Evolutionary conservation across 2,797 vertebrate species (phyloP).

Genomic region (Chiroxiphia lanceolata): DNA sequence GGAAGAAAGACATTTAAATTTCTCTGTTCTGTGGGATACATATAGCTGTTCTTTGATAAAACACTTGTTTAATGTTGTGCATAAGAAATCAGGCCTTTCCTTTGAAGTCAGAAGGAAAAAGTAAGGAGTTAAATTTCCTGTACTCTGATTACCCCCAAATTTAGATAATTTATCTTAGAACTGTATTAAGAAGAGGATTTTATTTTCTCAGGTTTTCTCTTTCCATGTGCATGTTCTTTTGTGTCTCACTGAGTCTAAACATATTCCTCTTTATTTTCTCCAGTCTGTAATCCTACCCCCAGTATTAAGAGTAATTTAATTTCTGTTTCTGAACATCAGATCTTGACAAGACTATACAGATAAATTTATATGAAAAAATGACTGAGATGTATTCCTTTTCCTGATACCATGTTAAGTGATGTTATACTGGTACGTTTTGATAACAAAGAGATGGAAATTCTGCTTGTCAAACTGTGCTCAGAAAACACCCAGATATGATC

Average conservation of each 20-base stretch:
- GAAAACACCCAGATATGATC: not conserved
- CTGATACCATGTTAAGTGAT: not conserved
- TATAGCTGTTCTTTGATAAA: slow-evolving; percentile 21
- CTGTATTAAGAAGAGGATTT: not conserved
- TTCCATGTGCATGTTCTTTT: not conserved
- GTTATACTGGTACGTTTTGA: not conserved
- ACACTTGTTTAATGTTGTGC: not conserved
- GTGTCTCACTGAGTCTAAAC: not conserved
- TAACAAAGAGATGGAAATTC: not conserved
- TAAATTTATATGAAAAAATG: not conserved
- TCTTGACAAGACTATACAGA: not conserved
- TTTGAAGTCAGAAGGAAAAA: slow-evolving; percentile 8
- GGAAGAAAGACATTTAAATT: not conserved
- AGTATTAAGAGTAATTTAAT: not conserved
- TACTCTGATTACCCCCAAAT: not conserved
- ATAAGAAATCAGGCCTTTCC: not conserved
- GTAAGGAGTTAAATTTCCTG: not conserved
- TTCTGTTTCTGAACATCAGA: not conserved
- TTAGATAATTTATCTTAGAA: not conserved
- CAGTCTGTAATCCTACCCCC: not conserved
- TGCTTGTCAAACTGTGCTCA: not conserved
- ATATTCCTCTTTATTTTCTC: not conserved
- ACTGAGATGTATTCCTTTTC: not conserved
- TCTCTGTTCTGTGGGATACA: not conserved
- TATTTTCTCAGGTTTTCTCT: not conserved